Percentiles rank a stretch among this genome's conserved stretches.
These are phyloP conservation scores for Melanotus villosus DNA, from an alignment of 2,888 invertebrate genomes.

Conservation along the genomic window DNA sequence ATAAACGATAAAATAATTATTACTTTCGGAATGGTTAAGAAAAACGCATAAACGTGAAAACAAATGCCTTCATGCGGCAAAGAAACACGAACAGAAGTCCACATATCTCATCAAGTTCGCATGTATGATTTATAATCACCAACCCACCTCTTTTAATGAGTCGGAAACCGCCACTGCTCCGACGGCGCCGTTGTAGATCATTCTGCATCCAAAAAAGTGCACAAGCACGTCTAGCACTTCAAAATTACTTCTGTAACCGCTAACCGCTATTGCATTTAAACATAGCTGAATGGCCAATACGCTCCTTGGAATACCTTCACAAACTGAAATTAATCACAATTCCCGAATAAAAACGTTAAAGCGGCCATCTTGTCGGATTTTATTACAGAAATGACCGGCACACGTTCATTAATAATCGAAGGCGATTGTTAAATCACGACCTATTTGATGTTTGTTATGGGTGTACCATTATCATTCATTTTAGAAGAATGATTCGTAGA, in stretches of 20 bases:
- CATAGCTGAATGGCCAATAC: background rate
- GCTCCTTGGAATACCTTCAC: background rate
- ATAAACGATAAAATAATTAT: too few species aligned
- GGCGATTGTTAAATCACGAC: constrained; percentile 17
- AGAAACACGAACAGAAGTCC: constrained; percentile 31
- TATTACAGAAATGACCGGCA: constrained; percentile 10
- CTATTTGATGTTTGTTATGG: constrained; percentile 18
- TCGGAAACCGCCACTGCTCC: constrained; percentile 38
- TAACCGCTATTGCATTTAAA: constrained; percentile 1
- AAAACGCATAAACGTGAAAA: constrained; percentile 6
- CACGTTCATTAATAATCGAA: constrained; percentile 33
- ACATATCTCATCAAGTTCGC: constrained; percentile 40
- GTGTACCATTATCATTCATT: constrained; percentile 21
- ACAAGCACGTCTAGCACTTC: background rate
- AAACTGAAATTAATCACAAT: background rate
- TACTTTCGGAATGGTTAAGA: too few species aligned
- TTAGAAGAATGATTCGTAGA: constrained; percentile 20
- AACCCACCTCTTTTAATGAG: constrained; percentile 38
- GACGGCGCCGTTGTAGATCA: constrained; percentile 36
- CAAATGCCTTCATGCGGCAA: constrained; percentile 9
- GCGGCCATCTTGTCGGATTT: constrained; percentile 28
- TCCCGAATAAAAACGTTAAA: background rate
- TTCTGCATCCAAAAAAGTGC: constrained; percentile 27
- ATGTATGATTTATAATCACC: constrained; percentile 32
- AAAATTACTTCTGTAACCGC: background rate